Base-by-base conservation (phyloP, 2,888 invertebrate species). In the Tipula vernalis region DNA sequence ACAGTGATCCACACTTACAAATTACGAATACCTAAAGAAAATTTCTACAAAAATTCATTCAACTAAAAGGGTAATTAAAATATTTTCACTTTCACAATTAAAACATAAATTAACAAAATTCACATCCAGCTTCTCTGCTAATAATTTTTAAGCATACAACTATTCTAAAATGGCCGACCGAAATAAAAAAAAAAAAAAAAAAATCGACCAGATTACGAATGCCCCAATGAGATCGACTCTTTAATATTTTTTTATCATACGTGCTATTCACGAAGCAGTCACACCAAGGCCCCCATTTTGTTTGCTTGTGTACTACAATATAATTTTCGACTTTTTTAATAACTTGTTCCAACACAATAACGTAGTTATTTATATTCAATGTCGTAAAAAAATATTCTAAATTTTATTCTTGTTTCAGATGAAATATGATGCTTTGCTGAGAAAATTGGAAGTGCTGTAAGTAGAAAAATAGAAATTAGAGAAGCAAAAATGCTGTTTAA, bases 161-260 rank as follows among this genome's bases (percentile, higher is more conserved):
- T 10, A 28, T 71, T 71, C 71, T 28, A 71, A 71, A 71, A 71
- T 71, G 71, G 71, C 71, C 71, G 71, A 71, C 71, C 4, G 28
- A 71, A 71, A 71, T 28, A 18, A 71, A 71, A 71, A 71, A 71
- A 71, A 51, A 51, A n/a, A n/a, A 28, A 71, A 71, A 71, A 71
- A 71, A 71, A 71, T 71, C 71, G 71, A 71, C 71, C 39, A 84
- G 36, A 41, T 84, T 84, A 84, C 41, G 84, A 84, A 84, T 84
- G 84, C 84, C 84, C 84, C 84, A 39, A 84, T 84, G 84, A 71
- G 71, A 84, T 84, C 84, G 41, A 84, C 84, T 39, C 84, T 51
- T 51, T 71, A 71, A 18, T 71, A 28, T 10, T 71, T n/a, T 28
- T 71, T 71, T 71, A 71, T 71, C 71, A 71, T 71, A 71, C 28